A percentile compares a stretch with the other conserved stretches of the same genome.
These are phyloP conservation scores for Xerus rutilus DNA, from an alignment of 2,797 vertebrate genomes.

Conservation along the genomic window DNA sequence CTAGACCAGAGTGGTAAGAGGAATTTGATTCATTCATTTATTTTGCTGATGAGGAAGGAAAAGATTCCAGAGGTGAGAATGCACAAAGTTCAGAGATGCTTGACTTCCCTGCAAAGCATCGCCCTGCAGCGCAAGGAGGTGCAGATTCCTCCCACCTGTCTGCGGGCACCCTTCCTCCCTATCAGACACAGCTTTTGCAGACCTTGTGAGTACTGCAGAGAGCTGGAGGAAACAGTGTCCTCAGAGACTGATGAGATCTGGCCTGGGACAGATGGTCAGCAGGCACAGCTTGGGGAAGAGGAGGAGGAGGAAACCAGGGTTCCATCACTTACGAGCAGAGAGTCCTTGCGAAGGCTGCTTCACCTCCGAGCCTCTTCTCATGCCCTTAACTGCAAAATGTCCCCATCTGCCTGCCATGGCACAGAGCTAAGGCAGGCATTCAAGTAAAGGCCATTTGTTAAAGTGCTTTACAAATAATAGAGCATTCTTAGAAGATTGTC, in stretches of 20 bases:
- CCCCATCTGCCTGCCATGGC: background rate
- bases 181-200: background rate
- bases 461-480: background rate
- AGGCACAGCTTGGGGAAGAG: background rate
- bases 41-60: conserved; percentile 5
- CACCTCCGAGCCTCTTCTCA: background rate
- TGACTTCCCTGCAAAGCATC: background rate
- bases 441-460: background rate
- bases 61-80: background rate
- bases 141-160: background rate
- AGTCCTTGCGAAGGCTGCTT: background rate
- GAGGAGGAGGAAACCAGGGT: background rate
- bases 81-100: background rate
- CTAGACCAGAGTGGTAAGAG: background rate
- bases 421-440: background rate
- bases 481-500: background rate
- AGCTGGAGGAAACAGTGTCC: background rate
- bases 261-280: background rate
- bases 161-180: background rate
- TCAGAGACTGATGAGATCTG: background rate
- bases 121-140: rapidly evolving
- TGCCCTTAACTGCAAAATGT: background rate
- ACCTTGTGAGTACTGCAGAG: background rate
- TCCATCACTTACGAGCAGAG: background rate
- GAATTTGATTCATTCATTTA: background rate